These are phyloP conservation scores for Triplophysa rosa DNA, from an alignment of 2,113 vertebrate genomes.

Conservation along the genomic window DNA sequence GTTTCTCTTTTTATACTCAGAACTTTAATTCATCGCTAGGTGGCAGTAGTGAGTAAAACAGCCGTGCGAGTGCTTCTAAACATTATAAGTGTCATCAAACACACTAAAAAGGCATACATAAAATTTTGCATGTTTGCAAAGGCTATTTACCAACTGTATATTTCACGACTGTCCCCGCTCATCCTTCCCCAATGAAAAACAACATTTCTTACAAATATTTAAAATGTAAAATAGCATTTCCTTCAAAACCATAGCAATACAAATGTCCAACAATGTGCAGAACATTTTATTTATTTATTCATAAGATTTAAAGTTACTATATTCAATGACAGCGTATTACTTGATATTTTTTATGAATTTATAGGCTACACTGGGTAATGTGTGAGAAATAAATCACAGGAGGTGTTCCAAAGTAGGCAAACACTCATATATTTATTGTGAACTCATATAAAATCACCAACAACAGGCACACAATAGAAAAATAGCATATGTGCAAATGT, in stretches of 20 bases:
- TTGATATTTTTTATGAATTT: too few relatives aligned
- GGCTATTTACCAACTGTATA: too few relatives aligned
- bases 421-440: conserved; percentile 43
- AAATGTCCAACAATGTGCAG: neutral
- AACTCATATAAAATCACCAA: conserved; percentile 40
- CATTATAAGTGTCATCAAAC: neutral
- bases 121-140: neutral
- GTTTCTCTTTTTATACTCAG: neutral
- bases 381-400: neutral
- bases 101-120: neutral
- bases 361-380: neutral
- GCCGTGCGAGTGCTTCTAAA: too few relatives aligned
- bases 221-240: neutral
- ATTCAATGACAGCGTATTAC: too few relatives aligned
- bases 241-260: neutral
- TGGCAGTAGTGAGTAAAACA: neutral
- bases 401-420: conserved; percentile 1
- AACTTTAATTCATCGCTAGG: neutral
- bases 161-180: too few relatives aligned
- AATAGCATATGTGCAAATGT: conserved; percentile 42
- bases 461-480: conserved; percentile 43
- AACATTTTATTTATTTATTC: neutral
- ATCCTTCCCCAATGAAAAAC: too few relatives aligned
- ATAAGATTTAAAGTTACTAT: neutral
- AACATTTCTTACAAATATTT: too few relatives aligned